Evolutionary conservation across 1,140 invertebrate genomes (phyloP), one percentile per base, ranked within the genome.

Genomic region (Saccostrea cuccullata): DNA sequence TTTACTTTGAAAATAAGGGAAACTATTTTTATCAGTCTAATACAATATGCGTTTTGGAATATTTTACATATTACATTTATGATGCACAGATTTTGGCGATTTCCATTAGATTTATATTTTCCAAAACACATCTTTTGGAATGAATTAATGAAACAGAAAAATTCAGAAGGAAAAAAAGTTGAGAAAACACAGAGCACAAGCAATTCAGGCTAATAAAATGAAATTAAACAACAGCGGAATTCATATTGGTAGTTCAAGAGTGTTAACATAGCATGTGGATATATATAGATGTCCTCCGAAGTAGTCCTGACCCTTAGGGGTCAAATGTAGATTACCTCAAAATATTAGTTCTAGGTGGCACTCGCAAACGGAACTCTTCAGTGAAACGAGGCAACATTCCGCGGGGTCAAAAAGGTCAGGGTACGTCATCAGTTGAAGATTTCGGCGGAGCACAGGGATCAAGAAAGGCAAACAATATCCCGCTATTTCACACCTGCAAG

Each of bases 401-500:
- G 11, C 70, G 70, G 26, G 70, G 70, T 77, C 30, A 77, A 13
- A 77, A 36, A 77, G 70, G 70, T 77, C 9, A 77, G 23, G 23
- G 13, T 77, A 77, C 70, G 70, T 77, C 70, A 77, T 77, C 70
- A 77, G 70, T 77, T 30, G 70, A 77, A 77, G 70, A 77, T 77
- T 77, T 77, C 26, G 70, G 30, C 70, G 26, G 70, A 30, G 70
- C 70, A 26, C 11, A 15, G 70, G 70, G 70, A 77, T 77, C 70
- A 77, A 12, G 26, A 36, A 30, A 40, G 70, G 30, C 9, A 77
- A 77, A 77, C 70, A 77, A 77, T 77, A 77, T 17, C 70, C 70
- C 70, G 70, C 70, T 77, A 77, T 77, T 77, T 77, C 70, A 36
- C 70, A 77, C 70, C 70, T 77, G 70, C 70, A 77, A 77, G 70